Evolutionary conservation across 2,113 vertebrate genomes (phyloP).

Genomic region (Forbesichthys papilliferus): DNA sequence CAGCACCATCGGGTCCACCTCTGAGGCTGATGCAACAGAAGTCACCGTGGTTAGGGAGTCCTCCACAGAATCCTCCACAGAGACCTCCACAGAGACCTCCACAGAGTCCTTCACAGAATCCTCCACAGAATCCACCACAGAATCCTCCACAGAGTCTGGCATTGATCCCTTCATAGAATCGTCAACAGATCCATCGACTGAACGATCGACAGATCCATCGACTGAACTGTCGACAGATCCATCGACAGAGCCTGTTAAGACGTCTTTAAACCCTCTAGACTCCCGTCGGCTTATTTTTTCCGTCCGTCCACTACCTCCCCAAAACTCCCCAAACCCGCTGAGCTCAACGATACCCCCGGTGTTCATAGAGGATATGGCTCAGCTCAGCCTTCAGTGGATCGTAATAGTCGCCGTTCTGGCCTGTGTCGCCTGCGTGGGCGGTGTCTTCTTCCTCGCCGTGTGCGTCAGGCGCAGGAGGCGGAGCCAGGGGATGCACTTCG

Average conservation of each 20-base stretch:
- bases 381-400: not conserved
- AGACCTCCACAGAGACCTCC: not conserved
- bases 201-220: too few relatives aligned
- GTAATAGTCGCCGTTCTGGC: not conserved
- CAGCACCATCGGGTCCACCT: not conserved
- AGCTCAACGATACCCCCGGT: not conserved
- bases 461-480: constrained; percentile 9
- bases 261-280: too few relatives aligned
- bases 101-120: too few relatives aligned
- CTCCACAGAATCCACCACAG: too few relatives aligned
- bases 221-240: not conserved
- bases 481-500: not conserved
- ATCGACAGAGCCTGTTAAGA: not conserved
- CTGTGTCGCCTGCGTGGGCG: not conserved
- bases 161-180: not conserved
- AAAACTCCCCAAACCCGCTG: not conserved
- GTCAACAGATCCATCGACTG: not conserved
- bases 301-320: not conserved
- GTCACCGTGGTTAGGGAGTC: not conserved
- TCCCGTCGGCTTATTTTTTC: too few relatives aligned
- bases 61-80: too few relatives aligned
- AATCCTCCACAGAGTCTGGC: not conserved
- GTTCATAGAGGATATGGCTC: not conserved
- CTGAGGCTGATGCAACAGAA: not conserved
- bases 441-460: not conserved